Base-by-base conservation (phyloP, 2,888 invertebrate genomes). In the Limnephilus marmoratus region DNA sequence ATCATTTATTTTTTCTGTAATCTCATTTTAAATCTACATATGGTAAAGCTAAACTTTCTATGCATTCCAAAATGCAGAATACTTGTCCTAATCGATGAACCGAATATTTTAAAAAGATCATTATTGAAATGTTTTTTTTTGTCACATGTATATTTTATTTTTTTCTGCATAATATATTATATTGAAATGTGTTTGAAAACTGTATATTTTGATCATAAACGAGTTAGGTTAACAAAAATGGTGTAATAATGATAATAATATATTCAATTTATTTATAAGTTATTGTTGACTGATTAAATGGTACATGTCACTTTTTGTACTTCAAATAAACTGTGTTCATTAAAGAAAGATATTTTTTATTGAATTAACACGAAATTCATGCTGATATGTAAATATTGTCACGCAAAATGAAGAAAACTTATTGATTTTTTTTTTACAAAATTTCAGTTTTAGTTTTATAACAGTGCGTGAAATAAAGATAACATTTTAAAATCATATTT, bases 241-340 rank as follows among this genome's bases (percentile, higher is more conserved):
- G 82, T 53, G 34, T 68, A 89, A 89, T 80, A 89, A 34, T 89
- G 12, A 89, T 89, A 41, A 86, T 86, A 89, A 89, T 89, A 89
- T 89, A 89, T 89, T 89, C 88, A 89, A 89, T 24, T 89, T 81
- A 89, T 90, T 85, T 85, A 88, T 92, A 92, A 92, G 90, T 92
- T 92, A 89, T 92, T 92, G 81, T 92, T 92, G 92, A 92, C 92
- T 92, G 92, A 92, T 92, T 80, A 85, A 81, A 85, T 90, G 85
- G 85, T 90, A 92, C 90, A 92, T 89, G 83, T 91, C 81, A 85
- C 68, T 85, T 90, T 90, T 85, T 83, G 90, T 90, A 90, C 85
- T 85, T 85, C 85, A 90, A 82, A 82, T 82, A 90, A 85, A 53
- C 83, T 90, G 83, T 90, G 90, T 90, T 90, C 85, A 90, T 80